phyloP scores from a whole-genome alignment of 2,113 vertebrate species.

The Lipotes vexillifer region DNA sequence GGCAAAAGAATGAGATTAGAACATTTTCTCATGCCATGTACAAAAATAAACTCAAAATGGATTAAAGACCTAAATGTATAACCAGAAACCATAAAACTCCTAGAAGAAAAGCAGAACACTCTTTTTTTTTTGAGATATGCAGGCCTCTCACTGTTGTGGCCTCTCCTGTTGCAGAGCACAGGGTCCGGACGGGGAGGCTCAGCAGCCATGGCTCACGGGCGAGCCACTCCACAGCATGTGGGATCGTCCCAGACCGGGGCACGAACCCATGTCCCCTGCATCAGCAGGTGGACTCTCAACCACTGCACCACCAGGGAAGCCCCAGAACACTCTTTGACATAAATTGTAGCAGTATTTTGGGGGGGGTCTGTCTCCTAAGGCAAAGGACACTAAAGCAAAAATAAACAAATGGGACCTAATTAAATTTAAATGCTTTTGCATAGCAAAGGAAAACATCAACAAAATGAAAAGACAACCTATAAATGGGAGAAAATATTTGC shows the following conservation, averaged over 20 bases:
- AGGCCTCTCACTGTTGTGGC: too few relatives aligned
- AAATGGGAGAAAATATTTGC: not conserved
- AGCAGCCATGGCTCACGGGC: too few relatives aligned
- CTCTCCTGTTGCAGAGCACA: too few relatives aligned
- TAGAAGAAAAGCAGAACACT: not conserved
- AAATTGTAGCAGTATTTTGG: not conserved
- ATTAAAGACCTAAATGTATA: not conserved
- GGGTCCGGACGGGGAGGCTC: too few relatives aligned
- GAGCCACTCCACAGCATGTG: too few relatives aligned
- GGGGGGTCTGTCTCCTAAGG: not conserved
- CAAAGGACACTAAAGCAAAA: not conserved
- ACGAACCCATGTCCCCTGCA: too few relatives aligned
- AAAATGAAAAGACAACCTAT: not conserved
- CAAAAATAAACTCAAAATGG: not conserved
- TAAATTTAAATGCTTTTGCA: not conserved
- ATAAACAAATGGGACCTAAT: not conserved
- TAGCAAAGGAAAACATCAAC: not conserved
- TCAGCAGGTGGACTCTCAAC: too few relatives aligned
- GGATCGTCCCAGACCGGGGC: too few relatives aligned
- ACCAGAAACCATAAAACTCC: not conserved
- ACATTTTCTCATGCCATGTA: too few relatives aligned
- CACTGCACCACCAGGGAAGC: too few relatives aligned
- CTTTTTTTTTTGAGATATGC: too few relatives aligned
- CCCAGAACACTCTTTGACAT: not conserved
- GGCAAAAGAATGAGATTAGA: too few relatives aligned